phyloP scores from a whole-genome alignment of 2,888 invertebrate species.

The Thera obeliscata region DNA sequence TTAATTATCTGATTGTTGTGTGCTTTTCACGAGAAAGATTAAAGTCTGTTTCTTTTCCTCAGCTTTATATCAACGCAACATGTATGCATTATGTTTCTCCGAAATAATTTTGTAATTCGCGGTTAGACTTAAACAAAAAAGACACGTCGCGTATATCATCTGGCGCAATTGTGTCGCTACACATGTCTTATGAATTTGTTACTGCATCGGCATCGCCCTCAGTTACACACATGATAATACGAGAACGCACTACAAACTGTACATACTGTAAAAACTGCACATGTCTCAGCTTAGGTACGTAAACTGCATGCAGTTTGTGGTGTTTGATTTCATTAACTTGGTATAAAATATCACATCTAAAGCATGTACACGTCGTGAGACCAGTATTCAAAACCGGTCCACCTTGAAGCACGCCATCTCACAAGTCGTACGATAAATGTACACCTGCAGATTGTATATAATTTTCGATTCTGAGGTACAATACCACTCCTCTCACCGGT shows the following conservation, averaged over 20 bases:
- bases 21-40: constrained; percentile 29
- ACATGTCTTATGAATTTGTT: constrained; percentile 40
- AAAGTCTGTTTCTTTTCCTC: constrained; percentile 17
- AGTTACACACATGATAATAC: constrained; percentile 3
- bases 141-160: constrained; percentile 52
- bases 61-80: constrained; percentile 20
- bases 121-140: constrained; percentile 43
- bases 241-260: background rate
- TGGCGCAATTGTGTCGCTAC: constrained; percentile 50
- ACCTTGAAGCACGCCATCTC: constrained; percentile 70
- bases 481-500: constrained; percentile 46
- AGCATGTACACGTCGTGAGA: constrained; percentile 57
- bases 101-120: constrained; percentile 47
- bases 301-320: constrained; percentile 26
- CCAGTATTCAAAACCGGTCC: constrained; percentile 65
- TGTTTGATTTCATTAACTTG: constrained; percentile 37
- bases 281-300: constrained; percentile 5
- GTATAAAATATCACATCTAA: constrained; percentile 46
- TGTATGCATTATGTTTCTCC: constrained; percentile 38
- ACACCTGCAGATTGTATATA: constrained; percentile 63
- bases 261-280: constrained; percentile 6
- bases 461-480: constrained; percentile 61
- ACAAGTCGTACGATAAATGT: constrained; percentile 56
- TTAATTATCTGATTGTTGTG: constrained; percentile 37
- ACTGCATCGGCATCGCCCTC: constrained; percentile 44